phyloP scores from a whole-genome alignment of 2,888 invertebrate genomes.

The Macrophya alboannulata region DNA sequence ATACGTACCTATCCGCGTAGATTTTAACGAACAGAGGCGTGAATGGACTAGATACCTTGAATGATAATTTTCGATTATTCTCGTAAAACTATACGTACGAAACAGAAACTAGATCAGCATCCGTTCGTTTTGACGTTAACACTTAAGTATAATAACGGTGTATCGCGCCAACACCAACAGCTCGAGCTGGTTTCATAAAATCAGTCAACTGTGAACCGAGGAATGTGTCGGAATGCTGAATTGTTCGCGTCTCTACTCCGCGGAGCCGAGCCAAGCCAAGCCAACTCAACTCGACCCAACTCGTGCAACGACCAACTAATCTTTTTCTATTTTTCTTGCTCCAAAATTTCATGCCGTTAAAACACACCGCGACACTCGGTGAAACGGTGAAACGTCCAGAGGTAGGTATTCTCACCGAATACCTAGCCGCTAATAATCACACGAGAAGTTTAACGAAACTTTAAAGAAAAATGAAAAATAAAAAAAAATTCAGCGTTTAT shows the following conservation, averaged over 20 bases:
- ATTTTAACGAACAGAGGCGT: neutral
- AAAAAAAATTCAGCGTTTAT: neutral
- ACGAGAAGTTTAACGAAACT: neutral
- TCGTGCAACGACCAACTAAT: constrained; percentile 7
- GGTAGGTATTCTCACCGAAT: neutral
- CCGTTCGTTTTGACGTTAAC: constrained; percentile 30
- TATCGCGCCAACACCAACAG: constrained; percentile 39
- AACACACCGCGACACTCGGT: constrained; percentile 34
- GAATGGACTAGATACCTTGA: constrained; percentile 41
- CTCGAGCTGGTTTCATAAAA: constrained; percentile 69
- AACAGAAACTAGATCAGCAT: constrained; percentile 50
- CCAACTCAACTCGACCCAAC: neutral
- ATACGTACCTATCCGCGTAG: neutral
- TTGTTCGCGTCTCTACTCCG: constrained; percentile 25
- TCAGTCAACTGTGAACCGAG: constrained; percentile 72
- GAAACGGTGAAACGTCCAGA: constrained; percentile 35
- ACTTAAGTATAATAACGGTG: constrained; percentile 48
- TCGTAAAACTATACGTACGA: neutral
- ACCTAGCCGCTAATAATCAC: neutral
- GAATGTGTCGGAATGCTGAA: constrained; percentile 72
- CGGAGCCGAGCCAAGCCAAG: neutral
- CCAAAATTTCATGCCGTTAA: constrained; percentile 45
- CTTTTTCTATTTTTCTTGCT: constrained; percentile 53
- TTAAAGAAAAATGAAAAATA: neutral
- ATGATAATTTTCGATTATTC: constrained; percentile 21